Conservation (phyloP, 2,888 invertebrate genomes). For the Hipparchia semele region DNA sequence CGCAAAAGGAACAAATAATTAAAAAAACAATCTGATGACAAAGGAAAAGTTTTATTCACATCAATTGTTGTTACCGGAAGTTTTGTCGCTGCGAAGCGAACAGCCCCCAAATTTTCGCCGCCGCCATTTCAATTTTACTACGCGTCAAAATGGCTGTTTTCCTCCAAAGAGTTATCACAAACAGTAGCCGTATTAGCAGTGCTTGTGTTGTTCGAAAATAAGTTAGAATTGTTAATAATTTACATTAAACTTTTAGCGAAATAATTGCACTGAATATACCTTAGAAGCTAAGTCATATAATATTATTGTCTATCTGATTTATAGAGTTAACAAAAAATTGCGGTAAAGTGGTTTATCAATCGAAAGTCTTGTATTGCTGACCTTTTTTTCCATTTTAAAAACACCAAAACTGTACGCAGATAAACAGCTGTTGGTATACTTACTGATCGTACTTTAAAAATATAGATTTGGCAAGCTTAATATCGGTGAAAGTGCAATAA, state of each 20-base stretch:
- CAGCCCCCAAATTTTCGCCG: conserved; percentile 84
- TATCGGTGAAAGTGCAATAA: conserved; percentile 10
- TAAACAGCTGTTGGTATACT: neutral
- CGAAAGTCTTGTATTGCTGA: neutral
- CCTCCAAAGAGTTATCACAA: conserved; percentile 46
- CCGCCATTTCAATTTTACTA: conserved; percentile 68
- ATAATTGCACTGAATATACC: neutral
- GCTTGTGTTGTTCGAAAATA: conserved; percentile 38
- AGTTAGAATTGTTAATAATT: conserved; percentile 9
- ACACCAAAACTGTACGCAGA: neutral
- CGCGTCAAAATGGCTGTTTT: conserved; percentile 64
- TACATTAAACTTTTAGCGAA: neutral
- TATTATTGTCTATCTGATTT: neutral
- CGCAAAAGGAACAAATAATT: conserved; percentile 60
- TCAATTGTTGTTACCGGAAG: conserved; percentile 66
- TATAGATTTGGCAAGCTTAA: conserved; percentile 12
- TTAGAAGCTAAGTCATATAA: neutral
- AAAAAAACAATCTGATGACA: conserved; percentile 65
- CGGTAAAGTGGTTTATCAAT: neutral
- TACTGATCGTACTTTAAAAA: neutral
- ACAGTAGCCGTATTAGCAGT: conserved; percentile 32
- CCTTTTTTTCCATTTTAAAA: neutral
- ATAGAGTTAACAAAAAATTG: neutral
- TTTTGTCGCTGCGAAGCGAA: conserved; percentile 78
- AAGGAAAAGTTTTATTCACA: conserved; percentile 60